These are phyloP conservation scores for Lutjanus argentimaculatus DNA, from an alignment of 2,797 vertebrate genomes.

Conservation along the genomic window DNA sequence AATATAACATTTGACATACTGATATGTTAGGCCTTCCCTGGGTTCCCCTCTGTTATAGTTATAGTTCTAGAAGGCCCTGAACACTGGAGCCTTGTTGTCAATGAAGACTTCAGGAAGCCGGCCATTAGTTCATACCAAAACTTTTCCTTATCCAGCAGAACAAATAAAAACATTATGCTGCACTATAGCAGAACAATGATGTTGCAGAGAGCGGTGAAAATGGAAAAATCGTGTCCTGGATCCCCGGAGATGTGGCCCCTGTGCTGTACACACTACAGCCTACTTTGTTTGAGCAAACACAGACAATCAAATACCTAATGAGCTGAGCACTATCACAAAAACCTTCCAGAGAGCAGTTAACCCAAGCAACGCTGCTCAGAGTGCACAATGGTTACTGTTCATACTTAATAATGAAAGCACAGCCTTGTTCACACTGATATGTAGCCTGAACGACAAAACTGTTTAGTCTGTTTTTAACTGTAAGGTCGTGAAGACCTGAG, in stretches of 20 bases:
- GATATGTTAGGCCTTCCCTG: too few species aligned
- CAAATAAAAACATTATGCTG: not conserved
- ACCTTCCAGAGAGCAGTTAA: not conserved
- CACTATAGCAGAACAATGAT: not conserved
- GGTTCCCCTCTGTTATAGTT: too few species aligned
- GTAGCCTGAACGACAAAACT: slow-evolving; percentile 28
- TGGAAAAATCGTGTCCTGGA: not conserved
- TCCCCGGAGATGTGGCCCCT: slow-evolving; percentile 21
- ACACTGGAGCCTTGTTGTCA: not conserved
- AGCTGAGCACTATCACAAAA: slow-evolving; percentile 17
- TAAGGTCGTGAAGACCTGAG: slow-evolving; percentile 35
- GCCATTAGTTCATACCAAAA: not conserved
- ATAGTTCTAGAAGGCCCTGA: too few species aligned
- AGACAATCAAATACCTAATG: slow-evolving; percentile 26
- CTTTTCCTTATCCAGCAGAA: not conserved
- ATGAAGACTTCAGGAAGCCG: not conserved
- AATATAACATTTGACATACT: too few species aligned
- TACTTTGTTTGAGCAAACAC: slow-evolving; percentile 27
- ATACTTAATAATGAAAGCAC: slow-evolving; percentile 33
- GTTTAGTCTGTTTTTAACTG: slow-evolving; percentile 51
- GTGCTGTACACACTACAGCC: not conserved
- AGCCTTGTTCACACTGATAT: slow-evolving; percentile 42
- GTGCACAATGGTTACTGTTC: not conserved
- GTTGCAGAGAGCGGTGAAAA: slow-evolving; percentile 9
- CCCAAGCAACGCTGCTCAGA: not conserved